Percentiles rank a stretch among this genome's conserved stretches.
These are phyloP conservation scores for Oreotragus oreotragus DNA, from an alignment of 2,113 vertebrate genomes.

Conservation along the genomic window DNA sequence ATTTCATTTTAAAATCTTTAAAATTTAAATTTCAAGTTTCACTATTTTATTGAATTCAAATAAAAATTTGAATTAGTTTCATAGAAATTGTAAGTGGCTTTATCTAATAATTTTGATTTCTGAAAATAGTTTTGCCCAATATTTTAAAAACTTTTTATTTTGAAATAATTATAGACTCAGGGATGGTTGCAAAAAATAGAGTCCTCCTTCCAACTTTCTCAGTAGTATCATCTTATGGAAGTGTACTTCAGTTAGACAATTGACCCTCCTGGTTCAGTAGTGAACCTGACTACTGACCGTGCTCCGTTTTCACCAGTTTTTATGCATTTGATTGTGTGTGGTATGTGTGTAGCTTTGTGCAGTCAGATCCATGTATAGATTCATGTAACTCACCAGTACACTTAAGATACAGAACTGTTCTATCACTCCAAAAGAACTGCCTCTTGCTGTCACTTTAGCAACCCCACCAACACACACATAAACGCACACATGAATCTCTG, in stretches of 20 bases:
- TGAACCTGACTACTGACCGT: not conserved
- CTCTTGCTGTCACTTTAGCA: not conserved
- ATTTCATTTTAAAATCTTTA: not conserved
- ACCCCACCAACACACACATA: not conserved
- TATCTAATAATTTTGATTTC: not conserved
- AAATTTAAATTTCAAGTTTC: not conserved
- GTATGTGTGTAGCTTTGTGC: not conserved
- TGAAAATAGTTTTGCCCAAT: not conserved
- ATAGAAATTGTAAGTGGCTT: not conserved
- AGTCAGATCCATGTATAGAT: not conserved
- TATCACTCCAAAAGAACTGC: not conserved
- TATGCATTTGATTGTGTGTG: not conserved
- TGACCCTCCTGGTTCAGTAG: not conserved
- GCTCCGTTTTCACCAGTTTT: not conserved
- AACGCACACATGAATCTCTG: not conserved
- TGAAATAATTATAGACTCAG: not conserved
- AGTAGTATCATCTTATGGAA: not conserved
- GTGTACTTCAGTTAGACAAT: rapidly evolving
- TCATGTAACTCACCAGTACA: not conserved
- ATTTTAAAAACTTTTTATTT: constrained; percentile 8
- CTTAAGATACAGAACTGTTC: not conserved
- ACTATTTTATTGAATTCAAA: not conserved
- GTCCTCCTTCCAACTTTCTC: not conserved
- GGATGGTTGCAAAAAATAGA: not conserved
- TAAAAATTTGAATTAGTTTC: constrained; percentile 1